phyloP scores from a whole-genome alignment of 2,888 invertebrate genomes.

The Rhagonycha lutea region DNA sequence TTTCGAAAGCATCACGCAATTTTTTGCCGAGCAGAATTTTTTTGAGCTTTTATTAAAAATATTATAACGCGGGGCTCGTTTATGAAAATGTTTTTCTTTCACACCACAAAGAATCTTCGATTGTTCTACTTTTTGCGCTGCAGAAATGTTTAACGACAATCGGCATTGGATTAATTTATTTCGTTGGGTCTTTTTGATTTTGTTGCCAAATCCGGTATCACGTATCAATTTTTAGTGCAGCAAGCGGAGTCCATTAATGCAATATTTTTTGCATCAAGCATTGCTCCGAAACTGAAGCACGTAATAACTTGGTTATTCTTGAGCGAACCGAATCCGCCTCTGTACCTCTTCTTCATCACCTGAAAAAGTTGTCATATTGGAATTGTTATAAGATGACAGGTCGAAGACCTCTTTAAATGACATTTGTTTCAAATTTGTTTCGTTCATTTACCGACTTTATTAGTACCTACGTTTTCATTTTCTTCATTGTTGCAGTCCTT shows the following conservation, averaged over 20 bases:
- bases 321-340: conserved; percentile 23
- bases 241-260: conserved; percentile 39
- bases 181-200: conserved; percentile 39
- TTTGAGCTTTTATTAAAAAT: background rate
- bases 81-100: background rate
- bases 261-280: conserved; percentile 44
- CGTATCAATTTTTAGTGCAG: conserved; percentile 41
- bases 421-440: conserved; percentile 29
- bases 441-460: conserved; percentile 14
- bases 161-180: conserved; percentile 20
- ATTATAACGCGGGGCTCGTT: background rate
- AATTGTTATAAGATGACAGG: conserved; percentile 34
- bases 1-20: background rate
- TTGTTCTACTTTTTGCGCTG: background rate
- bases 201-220: conserved; percentile 39
- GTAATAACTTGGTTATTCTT: conserved; percentile 38
- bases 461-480: background rate
- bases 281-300: conserved; percentile 43
- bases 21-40: background rate
- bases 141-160: background rate
- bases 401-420: conserved; percentile 32
- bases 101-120: background rate
- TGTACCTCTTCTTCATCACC: conserved; percentile 31
- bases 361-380: conserved; percentile 36
- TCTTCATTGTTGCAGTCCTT: background rate